A percentile compares a stretch with the other conserved stretches of the same genome.
Conservation (phyloP, 1,140 invertebrate species). For the Aphaenogaster rudis region DNA sequence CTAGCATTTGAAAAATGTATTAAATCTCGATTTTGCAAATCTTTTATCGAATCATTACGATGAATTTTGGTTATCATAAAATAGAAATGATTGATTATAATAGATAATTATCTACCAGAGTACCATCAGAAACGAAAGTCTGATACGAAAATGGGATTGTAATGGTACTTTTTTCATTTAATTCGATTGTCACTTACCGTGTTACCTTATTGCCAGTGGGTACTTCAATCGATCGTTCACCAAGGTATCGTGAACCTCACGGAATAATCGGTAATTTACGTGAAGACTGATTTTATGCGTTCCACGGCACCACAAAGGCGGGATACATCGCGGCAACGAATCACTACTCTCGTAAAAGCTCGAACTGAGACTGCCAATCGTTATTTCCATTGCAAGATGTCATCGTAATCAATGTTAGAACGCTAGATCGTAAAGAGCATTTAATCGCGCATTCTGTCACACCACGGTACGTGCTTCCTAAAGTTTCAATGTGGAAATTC, state of each 20-base stretch:
- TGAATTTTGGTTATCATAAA: background rate
- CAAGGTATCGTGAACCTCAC: slow-evolving; percentile 40
- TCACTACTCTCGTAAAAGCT: slow-evolving; percentile 39
- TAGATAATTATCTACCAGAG: background rate
- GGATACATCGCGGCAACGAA: background rate
- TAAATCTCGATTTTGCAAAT: background rate
- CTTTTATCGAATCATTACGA: background rate
- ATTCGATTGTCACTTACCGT: slow-evolving; percentile 65
- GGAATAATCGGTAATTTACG: slow-evolving; percentile 63
- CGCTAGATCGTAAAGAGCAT: slow-evolving; percentile 27
- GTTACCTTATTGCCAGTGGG: slow-evolving; percentile 24
- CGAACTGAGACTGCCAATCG: slow-evolving; percentile 1
- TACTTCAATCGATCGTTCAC: slow-evolving; percentile 48
- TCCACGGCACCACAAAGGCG: background rate
- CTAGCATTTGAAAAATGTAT: background rate
- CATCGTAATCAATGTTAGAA: slow-evolving; percentile 39
- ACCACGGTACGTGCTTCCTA: background rate
- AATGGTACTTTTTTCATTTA: background rate
- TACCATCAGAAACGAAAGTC: background rate
- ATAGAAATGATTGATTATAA: background rate
- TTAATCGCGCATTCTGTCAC: background rate
- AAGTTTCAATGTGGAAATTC: slow-evolving; percentile 36
- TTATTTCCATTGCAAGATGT: slow-evolving; percentile 33
- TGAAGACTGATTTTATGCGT: slow-evolving; percentile 48
- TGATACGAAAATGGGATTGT: background rate